A percentile compares a stretch with the other conserved stretches of the same genome.
Evolutionary conservation across 2,797 vertebrate species (phyloP).

Genomic region (Podarcis lilfordi): DNA sequence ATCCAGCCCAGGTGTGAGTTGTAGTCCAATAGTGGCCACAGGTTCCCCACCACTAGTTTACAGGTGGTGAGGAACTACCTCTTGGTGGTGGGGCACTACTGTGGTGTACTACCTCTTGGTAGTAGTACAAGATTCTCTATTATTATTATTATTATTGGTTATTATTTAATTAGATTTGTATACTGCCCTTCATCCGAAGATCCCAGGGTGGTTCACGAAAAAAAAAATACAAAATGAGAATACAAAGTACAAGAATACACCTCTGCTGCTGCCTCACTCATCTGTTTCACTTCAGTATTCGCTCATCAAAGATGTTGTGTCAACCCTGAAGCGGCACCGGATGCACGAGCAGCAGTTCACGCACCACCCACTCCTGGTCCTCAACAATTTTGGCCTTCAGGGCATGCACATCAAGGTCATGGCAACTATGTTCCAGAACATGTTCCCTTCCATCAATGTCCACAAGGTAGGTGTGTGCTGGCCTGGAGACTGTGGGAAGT

Average conservation of each 20-base stretch:
- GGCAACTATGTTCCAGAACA: constrained; percentile 94
- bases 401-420: constrained; percentile 94
- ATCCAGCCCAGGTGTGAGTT: too few species aligned
- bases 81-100: neutral
- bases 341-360: constrained; percentile 95
- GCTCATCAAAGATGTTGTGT: constrained; percentile 89
- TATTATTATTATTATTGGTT: too few species aligned
- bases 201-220: too few species aligned
- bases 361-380: constrained; percentile 89
- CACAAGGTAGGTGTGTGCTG: constrained; percentile 81
- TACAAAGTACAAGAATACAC: too few species aligned
- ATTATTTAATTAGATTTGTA: too few species aligned
- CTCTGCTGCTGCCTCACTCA: neutral
- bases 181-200: too few species aligned
- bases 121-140: too few species aligned
- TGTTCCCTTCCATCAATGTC: constrained; percentile 95
- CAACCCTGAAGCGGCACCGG: constrained; percentile 89
- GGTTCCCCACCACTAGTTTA: neutral
- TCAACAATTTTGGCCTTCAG: constrained; percentile 89
- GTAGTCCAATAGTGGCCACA: too few species aligned
- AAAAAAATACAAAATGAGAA: too few species aligned
- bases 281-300: constrained; percentile 79
- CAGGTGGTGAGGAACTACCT: too few species aligned
- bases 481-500: neutral
- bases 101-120: too few species aligned